Evolutionary conservation across 2,797 vertebrate genomes (phyloP), one percentile per base, ranked within the genome.

Genomic region (Halcyon chelicuti): DNA sequence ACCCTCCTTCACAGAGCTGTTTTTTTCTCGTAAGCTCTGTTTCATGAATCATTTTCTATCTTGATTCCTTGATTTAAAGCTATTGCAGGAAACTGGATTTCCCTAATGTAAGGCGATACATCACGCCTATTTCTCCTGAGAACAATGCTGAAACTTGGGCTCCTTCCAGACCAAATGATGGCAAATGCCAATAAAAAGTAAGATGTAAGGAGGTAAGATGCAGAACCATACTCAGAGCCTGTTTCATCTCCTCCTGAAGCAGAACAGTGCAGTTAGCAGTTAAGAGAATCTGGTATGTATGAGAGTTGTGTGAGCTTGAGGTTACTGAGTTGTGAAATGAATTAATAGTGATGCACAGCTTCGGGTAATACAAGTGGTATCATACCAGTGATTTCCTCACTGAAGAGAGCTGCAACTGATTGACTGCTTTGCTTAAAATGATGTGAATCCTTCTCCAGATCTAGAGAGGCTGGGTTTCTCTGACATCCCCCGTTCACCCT

Each of bases 21-120:
- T 52, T 29, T 81, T 68, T 90, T 33, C 57, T 73, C 39, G 47
- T 68, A 94, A 78, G 22, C 40, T 80, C 46, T 22, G 19, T 88
- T 94, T 78, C 47, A 78, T 74, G 44, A 96, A 87, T 89, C 7
- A 40, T 88, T 81, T 84, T 78, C 4, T 91, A 54, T 81, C 61
- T 94, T 47, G 23, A 76, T 86, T 75, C 33, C 20, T 78, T 94
- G n/a, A 84, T 86, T 91, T 87, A 93, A 93, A 94, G 28, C 16
- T 62, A 39, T 8, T 73, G 57, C 20, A 81, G 51, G 35, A 81
- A 92, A 67, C 70, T 81, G 70, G 25, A 54, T 91, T 89, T 95
- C 40, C 44, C 67, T 92, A 60, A 86, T 42, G 31, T 67, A 62
- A 81, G 26, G 29, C 71, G 23, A 83, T 95, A n/a, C 4, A 68